Evolutionary conservation across 1,140 invertebrate species (phyloP).

Genomic region (Planococcus citri): DNA sequence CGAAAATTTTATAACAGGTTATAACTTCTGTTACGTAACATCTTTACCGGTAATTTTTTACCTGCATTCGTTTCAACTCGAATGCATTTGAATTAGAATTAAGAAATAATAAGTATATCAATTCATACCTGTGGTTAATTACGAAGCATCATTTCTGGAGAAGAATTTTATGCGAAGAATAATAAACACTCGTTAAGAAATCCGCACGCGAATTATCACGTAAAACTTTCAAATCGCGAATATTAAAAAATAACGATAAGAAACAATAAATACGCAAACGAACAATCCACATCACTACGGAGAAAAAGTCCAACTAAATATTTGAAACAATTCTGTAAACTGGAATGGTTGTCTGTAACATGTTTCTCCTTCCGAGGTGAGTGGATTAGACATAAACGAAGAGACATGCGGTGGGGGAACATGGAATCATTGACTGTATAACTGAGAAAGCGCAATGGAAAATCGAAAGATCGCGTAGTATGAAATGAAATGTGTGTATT

Average conservation of each 20-base stretch:
- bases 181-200: neutral
- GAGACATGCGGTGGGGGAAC: neutral
- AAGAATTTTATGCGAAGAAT: neutral
- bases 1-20: too few species aligned
- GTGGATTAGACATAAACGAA: neutral
- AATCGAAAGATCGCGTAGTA: neutral
- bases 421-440: neutral
- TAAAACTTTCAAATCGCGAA: neutral
- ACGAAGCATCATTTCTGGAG: neutral
- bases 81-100: too few species aligned
- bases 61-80: too few species aligned
- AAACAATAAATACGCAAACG: neutral
- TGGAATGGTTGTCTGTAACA: neutral
- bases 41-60: neutral
- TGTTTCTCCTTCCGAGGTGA: constrained; percentile 7
- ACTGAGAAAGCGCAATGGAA: neutral
- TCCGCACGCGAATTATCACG: neutral
- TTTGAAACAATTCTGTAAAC: constrained; percentile 5
- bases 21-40: neutral
- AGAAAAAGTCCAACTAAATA: neutral
- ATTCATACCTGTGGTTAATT: constrained; percentile 1
- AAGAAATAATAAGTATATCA: neutral
- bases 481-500: too few species aligned
- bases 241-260: neutral
- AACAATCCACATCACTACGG: constrained; percentile 12